Percentiles rank a stretch among this genome's conserved stretches.
Evolutionary conservation across 2,888 invertebrate genomes (phyloP).

Genomic region (Uropetala carovei): DNA sequence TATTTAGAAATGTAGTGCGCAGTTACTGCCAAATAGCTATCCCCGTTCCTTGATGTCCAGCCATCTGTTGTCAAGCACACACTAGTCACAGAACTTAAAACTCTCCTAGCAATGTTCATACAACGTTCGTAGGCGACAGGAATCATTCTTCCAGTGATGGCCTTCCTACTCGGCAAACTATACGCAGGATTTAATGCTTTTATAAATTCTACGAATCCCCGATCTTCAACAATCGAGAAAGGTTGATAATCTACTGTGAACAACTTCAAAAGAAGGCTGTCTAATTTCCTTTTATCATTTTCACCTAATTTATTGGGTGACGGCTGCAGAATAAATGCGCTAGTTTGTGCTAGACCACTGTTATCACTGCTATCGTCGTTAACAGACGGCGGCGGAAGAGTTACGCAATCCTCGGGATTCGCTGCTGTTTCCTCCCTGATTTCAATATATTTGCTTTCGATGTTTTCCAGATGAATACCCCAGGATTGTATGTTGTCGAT

Average conservation of each 20-base stretch:
- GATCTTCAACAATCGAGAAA: background rate
- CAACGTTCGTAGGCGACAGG: background rate
- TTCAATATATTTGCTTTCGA: background rate
- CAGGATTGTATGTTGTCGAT: background rate
- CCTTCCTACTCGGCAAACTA: background rate
- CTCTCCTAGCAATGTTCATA: background rate
- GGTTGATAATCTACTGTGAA: background rate
- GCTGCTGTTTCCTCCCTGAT: too few species aligned
- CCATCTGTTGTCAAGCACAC: background rate
- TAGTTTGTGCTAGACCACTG: background rate
- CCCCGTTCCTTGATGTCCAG: background rate
- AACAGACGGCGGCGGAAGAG: background rate
- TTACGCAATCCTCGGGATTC: background rate
- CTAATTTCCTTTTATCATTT: background rate
- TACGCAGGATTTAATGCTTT: background rate
- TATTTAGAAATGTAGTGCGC: background rate
- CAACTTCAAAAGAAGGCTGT: background rate
- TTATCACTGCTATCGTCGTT: too few species aligned
- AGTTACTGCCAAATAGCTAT: background rate
- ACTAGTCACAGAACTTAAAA: background rate
- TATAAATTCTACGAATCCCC: constrained; percentile 16
- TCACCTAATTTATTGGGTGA: background rate
- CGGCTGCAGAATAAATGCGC: background rate
- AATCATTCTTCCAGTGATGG: background rate
- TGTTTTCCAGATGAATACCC: background rate